Base-by-base conservation (phyloP, 2,797 vertebrate genomes). In the Catamblyrhynchus diadema region DNA sequence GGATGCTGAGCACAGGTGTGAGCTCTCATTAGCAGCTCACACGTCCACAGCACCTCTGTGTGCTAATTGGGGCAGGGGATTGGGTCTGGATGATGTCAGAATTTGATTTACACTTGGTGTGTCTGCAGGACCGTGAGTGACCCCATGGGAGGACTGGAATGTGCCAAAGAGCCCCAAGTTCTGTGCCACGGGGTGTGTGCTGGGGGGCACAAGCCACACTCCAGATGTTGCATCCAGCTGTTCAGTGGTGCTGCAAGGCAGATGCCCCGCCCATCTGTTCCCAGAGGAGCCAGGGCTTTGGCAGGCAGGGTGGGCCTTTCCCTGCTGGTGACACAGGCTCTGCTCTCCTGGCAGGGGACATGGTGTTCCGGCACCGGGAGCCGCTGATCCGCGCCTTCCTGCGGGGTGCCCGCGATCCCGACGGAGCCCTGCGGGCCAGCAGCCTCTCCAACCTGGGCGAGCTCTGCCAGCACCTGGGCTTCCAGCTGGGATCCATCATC, bases 401-500 rank as follows among this genome's bases (percentile, higher is more conserved):
- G 93, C 98, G 91, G 44, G 98, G 98, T 5, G 97, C 97, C 2
- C 98, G 97, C 78, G 99, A 99, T 37, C 80, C 97, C 0, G 98
- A 99, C 73, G 56, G 95, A 18, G 82, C 95, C 1, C 96, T 99
- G 42, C 93, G 99, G 30, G 98, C 99, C 94, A 99, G 99, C 98
- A 99, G 99, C 94, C 98, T 99, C 83, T 99, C 99, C 86, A 99
- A 99, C 96, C 98, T 99, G 90, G 99, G 98, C 2, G 99, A 99
- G 94, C 98, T 99, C 45, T 99, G 99, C 96, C 98, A 98, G 96
- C 98, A 81, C 50, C 97, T 99, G 24, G 96, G 98, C 91, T 99
- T 99, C 32, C 97, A 98, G 48, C 96, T 99, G 54, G 99, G 99
- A 24, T 94, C 98, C 0, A 88, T 99, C 91, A 35, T 98, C 77